A percentile compares a stretch with the other conserved stretches of the same genome.
These are phyloP conservation scores for Ranitomeya variabilis DNA, from an alignment of 2,113 vertebrate species.

Conservation along the genomic window DNA sequence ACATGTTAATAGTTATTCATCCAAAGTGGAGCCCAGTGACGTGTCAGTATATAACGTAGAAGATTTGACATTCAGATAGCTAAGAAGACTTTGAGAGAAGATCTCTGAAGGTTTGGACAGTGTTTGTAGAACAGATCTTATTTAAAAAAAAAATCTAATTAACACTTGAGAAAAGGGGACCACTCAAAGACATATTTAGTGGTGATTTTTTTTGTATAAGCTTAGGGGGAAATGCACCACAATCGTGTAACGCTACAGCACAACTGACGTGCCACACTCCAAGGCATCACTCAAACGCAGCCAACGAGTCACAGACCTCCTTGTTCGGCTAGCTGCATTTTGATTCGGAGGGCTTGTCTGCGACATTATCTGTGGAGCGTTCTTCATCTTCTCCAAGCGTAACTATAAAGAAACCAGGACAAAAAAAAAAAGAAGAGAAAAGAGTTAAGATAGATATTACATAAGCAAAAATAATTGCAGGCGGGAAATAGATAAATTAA, in stretches of 20 bases:
- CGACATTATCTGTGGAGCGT: slow-evolving; percentile 71
- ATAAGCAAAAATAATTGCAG: not conserved
- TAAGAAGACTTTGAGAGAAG: too few relatives aligned
- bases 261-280: not conserved
- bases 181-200: not conserved
- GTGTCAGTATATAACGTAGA: not conserved
- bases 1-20: not conserved
- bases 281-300: not conserved
- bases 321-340: slow-evolving; percentile 70
- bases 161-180: not conserved
- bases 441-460: not conserved
- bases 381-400: slow-evolving; percentile 65
- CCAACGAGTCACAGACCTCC: slow-evolving; percentile 67
- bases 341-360: slow-evolving; percentile 71
- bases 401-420: not conserved
- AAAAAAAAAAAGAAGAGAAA: not conserved
- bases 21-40: not conserved
- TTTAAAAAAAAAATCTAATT: not conserved
- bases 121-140: not conserved
- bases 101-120: too few relatives aligned
- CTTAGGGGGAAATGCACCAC: not conserved
- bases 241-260: not conserved
- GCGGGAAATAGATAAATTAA: not conserved
- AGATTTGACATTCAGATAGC: not conserved
- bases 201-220: not conserved